Evolutionary conservation across 1,140 invertebrate species (phyloP).

Genomic region (Babylonia areolata): DNA sequence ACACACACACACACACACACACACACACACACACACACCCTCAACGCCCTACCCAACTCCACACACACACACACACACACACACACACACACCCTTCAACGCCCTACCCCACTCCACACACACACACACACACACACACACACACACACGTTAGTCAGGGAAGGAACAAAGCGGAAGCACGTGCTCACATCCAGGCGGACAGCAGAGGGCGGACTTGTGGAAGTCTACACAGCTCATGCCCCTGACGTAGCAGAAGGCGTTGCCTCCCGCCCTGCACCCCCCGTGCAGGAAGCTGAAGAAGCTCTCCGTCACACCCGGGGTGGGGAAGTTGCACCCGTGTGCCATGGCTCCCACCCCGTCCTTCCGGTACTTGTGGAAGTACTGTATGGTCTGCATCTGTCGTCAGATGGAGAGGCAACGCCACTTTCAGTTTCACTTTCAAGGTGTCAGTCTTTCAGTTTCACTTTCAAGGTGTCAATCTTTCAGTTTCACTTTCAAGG

Average conservation of each 20-base stretch:
- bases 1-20: not conserved
- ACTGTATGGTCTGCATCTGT: not conserved
- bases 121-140: conserved; percentile 3
- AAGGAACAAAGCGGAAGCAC: not conserved
- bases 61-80: not conserved
- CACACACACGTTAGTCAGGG: not conserved
- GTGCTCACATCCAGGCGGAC: not conserved
- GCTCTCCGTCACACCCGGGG: not conserved
- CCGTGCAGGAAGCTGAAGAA: not conserved
- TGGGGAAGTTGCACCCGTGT: not conserved
- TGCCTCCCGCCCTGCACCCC: not conserved
- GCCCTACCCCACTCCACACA: no score
- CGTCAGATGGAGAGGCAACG: no score
- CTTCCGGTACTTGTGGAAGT: not conserved
- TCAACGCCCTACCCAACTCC: no score
- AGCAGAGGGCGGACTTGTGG: not conserved
- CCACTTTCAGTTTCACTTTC: no score
- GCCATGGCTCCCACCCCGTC: not conserved
- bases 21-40: not conserved
- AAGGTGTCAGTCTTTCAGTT: no score
- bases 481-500: no score
- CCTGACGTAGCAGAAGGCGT: not conserved
- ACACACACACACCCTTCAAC: not conserved
- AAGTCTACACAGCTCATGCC: not conserved
- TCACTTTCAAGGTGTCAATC: no score